phyloP scores from a whole-genome alignment of 2,113 vertebrate species.

The Ptilonorhynchus violaceus region DNA sequence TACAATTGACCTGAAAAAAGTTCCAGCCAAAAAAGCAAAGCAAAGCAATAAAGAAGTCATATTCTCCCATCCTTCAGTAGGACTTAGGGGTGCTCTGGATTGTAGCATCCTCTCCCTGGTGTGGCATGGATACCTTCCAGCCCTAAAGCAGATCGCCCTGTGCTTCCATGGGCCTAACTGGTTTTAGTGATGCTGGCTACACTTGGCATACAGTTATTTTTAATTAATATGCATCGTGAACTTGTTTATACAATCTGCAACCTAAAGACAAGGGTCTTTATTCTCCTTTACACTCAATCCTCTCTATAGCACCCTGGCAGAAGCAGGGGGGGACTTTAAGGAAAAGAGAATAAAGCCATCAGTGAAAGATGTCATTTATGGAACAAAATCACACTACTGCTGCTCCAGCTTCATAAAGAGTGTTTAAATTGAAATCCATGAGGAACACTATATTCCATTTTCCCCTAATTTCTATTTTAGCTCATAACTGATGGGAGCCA shows the following conservation, averaged over 20 bases:
- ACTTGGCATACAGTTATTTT: not conserved
- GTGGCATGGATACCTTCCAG: not conserved
- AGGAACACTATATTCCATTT: not conserved
- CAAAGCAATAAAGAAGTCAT: not conserved
- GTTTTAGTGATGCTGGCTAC: not conserved
- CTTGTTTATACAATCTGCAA: not conserved
- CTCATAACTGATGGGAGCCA: not conserved
- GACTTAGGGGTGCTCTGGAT: not conserved
- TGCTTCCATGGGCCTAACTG: not conserved
- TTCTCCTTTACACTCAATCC: not conserved
- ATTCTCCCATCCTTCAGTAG: not conserved
- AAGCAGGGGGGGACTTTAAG: not conserved
- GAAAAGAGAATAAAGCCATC: not conserved
- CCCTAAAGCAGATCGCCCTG: not conserved
- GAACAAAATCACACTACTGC: not conserved
- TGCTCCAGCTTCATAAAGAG: not conserved
- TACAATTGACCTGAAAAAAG: not conserved
- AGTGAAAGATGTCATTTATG: not conserved
- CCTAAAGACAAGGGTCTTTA: not conserved
- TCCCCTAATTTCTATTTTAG: not conserved
- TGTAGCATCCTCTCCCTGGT: not conserved
- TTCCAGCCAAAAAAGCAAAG: not conserved
- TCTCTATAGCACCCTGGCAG: not conserved
- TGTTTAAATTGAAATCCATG: not conserved
- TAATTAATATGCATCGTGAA: not conserved